Evolutionary conservation across 1,140 invertebrate genomes (phyloP).

Genomic region (Mya arenaria): DNA sequence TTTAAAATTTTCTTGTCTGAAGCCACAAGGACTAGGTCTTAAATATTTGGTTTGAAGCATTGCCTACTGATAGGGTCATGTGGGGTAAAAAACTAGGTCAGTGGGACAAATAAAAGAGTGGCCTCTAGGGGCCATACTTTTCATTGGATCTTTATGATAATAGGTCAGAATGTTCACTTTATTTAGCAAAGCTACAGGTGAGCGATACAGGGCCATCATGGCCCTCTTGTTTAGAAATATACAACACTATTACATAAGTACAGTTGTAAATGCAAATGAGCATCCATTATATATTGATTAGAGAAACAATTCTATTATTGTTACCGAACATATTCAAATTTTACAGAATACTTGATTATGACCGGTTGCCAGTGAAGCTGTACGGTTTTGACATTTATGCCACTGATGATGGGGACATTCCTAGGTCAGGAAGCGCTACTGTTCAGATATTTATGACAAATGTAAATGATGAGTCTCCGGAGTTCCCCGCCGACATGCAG

Average conservation of each 20-base stretch:
- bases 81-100: no score
- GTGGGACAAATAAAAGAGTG: no score
- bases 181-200: background rate
- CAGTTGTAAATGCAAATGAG: background rate
- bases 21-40: no score
- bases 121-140: no score
- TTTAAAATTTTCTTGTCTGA: no score
- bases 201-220: background rate
- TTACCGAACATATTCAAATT: background rate
- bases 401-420: constrained; percentile 72
- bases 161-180: background rate
- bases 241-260: background rate
- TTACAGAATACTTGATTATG: constrained; percentile 67
- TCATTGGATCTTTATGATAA: no score
- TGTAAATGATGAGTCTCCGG: constrained; percentile 74
- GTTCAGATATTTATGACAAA: constrained; percentile 82
- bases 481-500: constrained; percentile 84
- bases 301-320: background rate
- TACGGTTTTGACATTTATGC: constrained; percentile 72
- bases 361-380: constrained; percentile 54
- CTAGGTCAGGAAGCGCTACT: constrained; percentile 87
- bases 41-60: no score
- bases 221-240: background rate
- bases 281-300: background rate
- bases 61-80: no score